Percentiles rank a stretch among this genome's conserved stretches.
Evolutionary conservation across 1,140 invertebrate genomes (phyloP).

Genomic region (Diabrotica undecimpunctata): DNA sequence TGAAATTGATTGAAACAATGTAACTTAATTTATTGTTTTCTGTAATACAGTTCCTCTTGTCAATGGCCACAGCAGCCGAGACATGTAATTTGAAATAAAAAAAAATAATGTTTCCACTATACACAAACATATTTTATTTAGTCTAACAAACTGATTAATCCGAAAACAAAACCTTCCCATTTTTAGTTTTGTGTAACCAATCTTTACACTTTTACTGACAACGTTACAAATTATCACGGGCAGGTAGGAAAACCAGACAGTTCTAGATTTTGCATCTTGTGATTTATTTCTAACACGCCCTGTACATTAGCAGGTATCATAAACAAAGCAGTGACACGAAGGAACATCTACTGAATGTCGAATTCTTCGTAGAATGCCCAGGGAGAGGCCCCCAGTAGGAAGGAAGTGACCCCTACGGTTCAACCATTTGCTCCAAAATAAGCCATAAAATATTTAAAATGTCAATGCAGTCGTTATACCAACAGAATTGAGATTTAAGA

Average conservation of each 20-base stretch:
- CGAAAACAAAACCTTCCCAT: no score
- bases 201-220: no score
- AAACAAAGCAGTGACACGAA: constrained; percentile 6
- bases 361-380: constrained; percentile 35
- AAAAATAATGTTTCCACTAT: no score
- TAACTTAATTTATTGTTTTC: no score
- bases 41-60: no score
- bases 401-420: constrained; percentile 37
- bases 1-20: no score
- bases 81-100: no score
- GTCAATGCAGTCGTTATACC: constrained; percentile 36
- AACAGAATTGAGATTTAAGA: constrained; percentile 38
- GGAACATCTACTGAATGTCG: constrained; percentile 16
- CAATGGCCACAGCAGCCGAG: no score
- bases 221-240: neutral
- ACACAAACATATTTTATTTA: no score
- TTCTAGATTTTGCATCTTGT: neutral
- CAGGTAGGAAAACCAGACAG: neutral
- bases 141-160: no score
- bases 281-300: neutral
- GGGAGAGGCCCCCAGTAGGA: constrained; percentile 34
- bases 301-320: neutral
- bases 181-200: no score
- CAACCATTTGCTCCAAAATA: constrained; percentile 32
- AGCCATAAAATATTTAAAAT: constrained; percentile 43